Conservation (phyloP, 1,140 invertebrate genomes). For the Harlomillsia oculata region DNA sequence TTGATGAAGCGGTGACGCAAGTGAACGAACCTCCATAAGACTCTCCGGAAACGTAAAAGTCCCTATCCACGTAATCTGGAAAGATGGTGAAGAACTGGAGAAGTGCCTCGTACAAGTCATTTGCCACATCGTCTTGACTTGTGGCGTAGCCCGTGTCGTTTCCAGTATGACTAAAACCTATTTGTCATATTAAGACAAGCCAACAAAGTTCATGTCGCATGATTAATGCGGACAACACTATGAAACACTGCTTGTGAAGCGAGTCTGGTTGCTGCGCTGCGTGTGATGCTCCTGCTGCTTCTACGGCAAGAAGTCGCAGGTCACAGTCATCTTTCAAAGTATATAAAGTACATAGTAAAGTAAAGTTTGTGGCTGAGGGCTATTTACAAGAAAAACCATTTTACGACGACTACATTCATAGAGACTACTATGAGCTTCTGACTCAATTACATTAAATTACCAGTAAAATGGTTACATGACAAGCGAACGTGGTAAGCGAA, state of each 20-base stretch:
- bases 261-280: neutral
- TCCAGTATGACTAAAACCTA: constrained; percentile 31
- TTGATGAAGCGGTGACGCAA: neutral
- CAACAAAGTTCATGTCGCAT: neutral
- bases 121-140: constrained; percentile 16
- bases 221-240: neutral
- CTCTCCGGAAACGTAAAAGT: constrained; percentile 44
- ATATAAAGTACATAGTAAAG: too few species aligned
- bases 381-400: too few species aligned
- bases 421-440: too few species aligned
- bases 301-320: too few species aligned
- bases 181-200: neutral
- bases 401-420: too few species aligned
- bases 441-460: too few species aligned
- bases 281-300: neutral
- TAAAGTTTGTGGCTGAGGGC: too few species aligned
- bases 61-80: constrained; percentile 31
- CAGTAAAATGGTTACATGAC: too few species aligned
- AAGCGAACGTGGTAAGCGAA: neutral
- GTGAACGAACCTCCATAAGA: constrained; percentile 43
- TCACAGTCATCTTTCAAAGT: too few species aligned
- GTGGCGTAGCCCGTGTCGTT: constrained; percentile 24
- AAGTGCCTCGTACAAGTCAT: constrained; percentile 27
- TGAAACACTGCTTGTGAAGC: neutral
- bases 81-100: constrained; percentile 36